These are phyloP conservation scores for Bambusicola thoracicus DNA, from an alignment of 2,113 vertebrate species.

Conservation along the genomic window DNA sequence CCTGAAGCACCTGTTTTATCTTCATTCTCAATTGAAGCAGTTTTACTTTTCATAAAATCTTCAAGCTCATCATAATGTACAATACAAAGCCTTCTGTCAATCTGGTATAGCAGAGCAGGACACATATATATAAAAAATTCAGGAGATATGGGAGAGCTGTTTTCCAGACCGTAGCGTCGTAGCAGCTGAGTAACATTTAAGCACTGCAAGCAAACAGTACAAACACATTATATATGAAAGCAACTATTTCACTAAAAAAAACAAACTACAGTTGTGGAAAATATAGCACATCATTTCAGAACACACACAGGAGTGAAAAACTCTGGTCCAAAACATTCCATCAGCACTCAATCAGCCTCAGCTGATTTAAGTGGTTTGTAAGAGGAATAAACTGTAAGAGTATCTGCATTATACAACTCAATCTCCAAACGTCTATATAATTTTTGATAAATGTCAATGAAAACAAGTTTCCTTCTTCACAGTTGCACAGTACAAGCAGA, in stretches of 20 bases:
- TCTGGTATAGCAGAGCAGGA: conserved; percentile 95
- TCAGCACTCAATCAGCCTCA: background rate
- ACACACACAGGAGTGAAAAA: background rate
- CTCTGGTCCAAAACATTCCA: background rate
- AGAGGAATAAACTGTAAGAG: background rate
- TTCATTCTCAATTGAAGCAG: conserved; percentile 61
- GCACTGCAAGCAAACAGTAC: conserved; percentile 81
- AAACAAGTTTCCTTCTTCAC: background rate
- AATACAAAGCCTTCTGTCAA: conserved; percentile 94
- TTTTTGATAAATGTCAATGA: background rate
- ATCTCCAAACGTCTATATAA: background rate
- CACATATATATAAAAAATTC: conserved; percentile 91
- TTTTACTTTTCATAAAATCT: conserved; percentile 76
- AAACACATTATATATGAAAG: conserved; percentile 26
- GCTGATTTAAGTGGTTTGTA: background rate
- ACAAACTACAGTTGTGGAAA: background rate
- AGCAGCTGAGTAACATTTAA: conserved; percentile 94
- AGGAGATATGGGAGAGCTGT: conserved; percentile 86
- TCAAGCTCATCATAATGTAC: conserved; percentile 87
- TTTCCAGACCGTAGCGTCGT: conserved; percentile 85
- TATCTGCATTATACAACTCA: background rate
- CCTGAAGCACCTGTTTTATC: conserved; percentile 81
- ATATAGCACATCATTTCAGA: background rate
- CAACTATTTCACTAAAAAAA: background rate
- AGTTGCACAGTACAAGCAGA: background rate